Evolutionary conservation across 2,888 invertebrate genomes (phyloP).

Genomic region (Chymomyza procnemis): DNA sequence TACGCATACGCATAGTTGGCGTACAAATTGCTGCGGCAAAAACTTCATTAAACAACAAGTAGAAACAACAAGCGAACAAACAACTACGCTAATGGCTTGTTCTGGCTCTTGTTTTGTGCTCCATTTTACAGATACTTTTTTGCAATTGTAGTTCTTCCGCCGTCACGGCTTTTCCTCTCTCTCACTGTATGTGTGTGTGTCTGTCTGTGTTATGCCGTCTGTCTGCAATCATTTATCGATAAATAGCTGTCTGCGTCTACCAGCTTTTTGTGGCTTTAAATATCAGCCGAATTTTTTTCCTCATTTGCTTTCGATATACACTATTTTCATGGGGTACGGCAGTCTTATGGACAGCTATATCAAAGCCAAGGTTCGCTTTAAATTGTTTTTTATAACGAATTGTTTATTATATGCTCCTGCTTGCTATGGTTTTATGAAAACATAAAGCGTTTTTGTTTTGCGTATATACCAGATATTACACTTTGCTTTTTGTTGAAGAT

Average conservation of each 20-base stretch:
- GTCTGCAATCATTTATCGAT: slow-evolving; percentile 2
- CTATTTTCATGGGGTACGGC: not conserved
- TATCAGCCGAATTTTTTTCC: not conserved
- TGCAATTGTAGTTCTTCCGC: not conserved
- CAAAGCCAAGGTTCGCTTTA: not conserved
- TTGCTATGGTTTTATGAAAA: too few species aligned
- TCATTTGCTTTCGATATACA: not conserved
- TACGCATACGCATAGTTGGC: slow-evolving; percentile 14
- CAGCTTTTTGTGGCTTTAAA: not conserved
- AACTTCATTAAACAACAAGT: slow-evolving; percentile 1
- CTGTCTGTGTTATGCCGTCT: not conserved
- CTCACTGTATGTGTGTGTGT: not conserved
- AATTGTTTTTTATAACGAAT: too few species aligned
- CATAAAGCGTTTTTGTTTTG: too few species aligned
- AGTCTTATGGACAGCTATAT: not conserved
- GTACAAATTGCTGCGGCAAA: slow-evolving; percentile 3
- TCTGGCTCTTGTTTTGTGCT: not conserved
- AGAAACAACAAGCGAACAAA: not conserved
- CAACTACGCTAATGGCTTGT: not conserved
- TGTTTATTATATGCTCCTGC: too few species aligned
- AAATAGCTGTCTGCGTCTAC: not conserved
- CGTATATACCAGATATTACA: too few species aligned
- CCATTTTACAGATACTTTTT: not conserved
- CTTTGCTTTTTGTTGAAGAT: too few species aligned
- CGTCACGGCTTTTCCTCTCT: not conserved